These are phyloP conservation scores for Noctuana brunneofusca DNA, from an alignment of 2,888 invertebrate species.

Conservation along the genomic window DNA sequence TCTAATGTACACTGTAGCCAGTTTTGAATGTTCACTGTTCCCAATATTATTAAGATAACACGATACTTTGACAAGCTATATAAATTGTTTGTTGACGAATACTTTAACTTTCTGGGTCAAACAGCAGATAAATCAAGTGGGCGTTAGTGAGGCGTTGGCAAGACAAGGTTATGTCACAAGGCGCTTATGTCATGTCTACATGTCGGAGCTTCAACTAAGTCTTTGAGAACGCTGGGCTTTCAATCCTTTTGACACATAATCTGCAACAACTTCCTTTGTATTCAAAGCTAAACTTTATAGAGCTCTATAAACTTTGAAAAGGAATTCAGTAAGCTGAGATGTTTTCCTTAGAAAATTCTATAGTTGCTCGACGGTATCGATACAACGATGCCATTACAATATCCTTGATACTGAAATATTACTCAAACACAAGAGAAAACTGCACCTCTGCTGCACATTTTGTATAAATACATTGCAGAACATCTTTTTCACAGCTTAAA, in stretches of 20 bases:
- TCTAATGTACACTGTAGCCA: too few species aligned
- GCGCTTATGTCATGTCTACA: constrained; percentile 25
- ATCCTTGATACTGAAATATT: constrained; percentile 11
- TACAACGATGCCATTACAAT: constrained; percentile 12
- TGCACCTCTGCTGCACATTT: constrained; percentile 30
- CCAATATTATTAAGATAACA: neutral
- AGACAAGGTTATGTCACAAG: constrained; percentile 23
- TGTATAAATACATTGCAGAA: constrained; percentile 28
- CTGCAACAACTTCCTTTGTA: neutral
- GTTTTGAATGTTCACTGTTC: neutral
- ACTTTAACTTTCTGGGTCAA: constrained; percentile 20
- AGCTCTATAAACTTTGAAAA: neutral
- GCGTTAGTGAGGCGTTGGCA: constrained; percentile 17
- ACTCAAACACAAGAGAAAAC: constrained; percentile 12
- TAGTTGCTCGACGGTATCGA: neutral
- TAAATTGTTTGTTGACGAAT: constrained; percentile 9
- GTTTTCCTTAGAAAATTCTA: constrained; percentile 9
- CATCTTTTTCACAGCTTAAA: constrained; percentile 14
- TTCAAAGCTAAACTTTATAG: neutral
- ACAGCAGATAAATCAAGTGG: constrained; percentile 30
- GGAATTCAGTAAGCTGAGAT: constrained; percentile 7
- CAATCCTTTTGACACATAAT: constrained; percentile 23
- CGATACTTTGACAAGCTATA: neutral
- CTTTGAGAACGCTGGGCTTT: constrained; percentile 8
- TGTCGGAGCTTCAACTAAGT: constrained; percentile 5